These are phyloP conservation scores for Zenarchopterus dispar DNA, from an alignment of 2,797 vertebrate species.

Conservation along the genomic window DNA sequence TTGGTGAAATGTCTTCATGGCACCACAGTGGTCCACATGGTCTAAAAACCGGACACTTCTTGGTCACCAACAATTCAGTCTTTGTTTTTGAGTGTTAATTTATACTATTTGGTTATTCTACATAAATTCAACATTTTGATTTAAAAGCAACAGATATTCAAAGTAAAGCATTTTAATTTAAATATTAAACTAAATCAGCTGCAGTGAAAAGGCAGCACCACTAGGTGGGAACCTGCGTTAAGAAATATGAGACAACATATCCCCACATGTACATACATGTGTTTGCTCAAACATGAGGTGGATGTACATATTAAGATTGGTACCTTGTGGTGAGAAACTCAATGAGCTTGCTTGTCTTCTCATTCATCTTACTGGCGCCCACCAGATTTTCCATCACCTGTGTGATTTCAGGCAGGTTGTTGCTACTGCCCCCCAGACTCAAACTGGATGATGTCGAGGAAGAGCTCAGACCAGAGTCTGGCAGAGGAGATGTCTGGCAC, in stretches of 20 bases:
- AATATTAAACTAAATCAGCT: not conserved
- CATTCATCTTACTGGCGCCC: constrained; percentile 83
- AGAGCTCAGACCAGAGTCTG: constrained; percentile 95
- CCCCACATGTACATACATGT: not conserved
- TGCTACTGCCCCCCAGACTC: constrained; percentile 87
- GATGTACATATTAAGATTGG: not conserved
- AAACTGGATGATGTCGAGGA: constrained; percentile 97
- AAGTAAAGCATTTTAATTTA: no score
- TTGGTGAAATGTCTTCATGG: constrained; percentile 97
- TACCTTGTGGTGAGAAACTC: constrained; percentile 96
- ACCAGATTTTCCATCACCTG: constrained; percentile 90
- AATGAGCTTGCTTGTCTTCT: constrained; percentile 95
- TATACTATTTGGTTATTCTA: no score
- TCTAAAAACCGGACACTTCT: constrained; percentile 71
- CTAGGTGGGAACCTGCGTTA: constrained; percentile 59
- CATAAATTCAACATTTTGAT: no score
- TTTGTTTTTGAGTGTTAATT: no score
- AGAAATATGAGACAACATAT: constrained; percentile 11
- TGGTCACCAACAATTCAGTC: constrained; percentile 11
- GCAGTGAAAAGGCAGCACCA: constrained; percentile 52
- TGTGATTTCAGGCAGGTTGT: constrained; percentile 94
- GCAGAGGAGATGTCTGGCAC: constrained; percentile 90
- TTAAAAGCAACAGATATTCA: no score
- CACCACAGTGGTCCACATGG: constrained; percentile 95
- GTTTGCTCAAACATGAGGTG: not conserved